phyloP scores from a whole-genome alignment of 1,140 invertebrate genomes.

The Drosophila sulfurigaster region DNA sequence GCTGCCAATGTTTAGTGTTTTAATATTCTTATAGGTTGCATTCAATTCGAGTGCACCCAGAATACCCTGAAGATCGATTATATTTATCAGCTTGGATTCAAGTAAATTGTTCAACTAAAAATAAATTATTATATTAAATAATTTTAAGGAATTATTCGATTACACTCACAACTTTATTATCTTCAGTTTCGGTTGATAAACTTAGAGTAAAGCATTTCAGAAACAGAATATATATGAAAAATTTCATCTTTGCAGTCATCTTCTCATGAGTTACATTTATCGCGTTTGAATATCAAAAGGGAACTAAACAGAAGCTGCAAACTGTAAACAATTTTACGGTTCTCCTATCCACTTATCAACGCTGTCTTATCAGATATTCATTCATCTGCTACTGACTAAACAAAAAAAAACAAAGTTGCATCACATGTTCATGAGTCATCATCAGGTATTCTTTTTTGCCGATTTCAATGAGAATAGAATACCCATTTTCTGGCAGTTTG shows the following conservation, averaged over 20 bases:
- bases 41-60: conserved; percentile 18
- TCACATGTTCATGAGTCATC: background rate
- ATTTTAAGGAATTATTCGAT: background rate
- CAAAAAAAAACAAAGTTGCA: background rate
- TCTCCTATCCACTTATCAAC: conserved; percentile 29
- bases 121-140: background rate
- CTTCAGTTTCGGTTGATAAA: background rate
- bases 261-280: background rate
- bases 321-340: background rate
- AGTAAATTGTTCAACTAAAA: conserved; percentile 18
- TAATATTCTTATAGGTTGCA: conserved; percentile 42
- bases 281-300: conserved; percentile 16
- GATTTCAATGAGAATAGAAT: background rate
- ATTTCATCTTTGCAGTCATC: conserved; percentile 6
- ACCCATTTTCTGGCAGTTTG: background rate
- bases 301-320: conserved; percentile 39
- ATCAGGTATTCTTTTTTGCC: background rate
- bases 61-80: conserved; percentile 26
- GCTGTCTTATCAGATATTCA: conserved; percentile 30
- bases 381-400: conserved; percentile 8
- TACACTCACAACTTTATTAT: conserved; percentile 10
- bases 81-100: conserved; percentile 20
- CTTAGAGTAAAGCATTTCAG: background rate
- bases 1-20: conserved; percentile 3
- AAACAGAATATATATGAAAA: conserved; percentile 12